A percentile compares a stretch with the other conserved stretches of the same genome.
Evolutionary conservation across 2,888 invertebrate genomes (phyloP).

Genomic region (Parthenolecanium corni): DNA sequence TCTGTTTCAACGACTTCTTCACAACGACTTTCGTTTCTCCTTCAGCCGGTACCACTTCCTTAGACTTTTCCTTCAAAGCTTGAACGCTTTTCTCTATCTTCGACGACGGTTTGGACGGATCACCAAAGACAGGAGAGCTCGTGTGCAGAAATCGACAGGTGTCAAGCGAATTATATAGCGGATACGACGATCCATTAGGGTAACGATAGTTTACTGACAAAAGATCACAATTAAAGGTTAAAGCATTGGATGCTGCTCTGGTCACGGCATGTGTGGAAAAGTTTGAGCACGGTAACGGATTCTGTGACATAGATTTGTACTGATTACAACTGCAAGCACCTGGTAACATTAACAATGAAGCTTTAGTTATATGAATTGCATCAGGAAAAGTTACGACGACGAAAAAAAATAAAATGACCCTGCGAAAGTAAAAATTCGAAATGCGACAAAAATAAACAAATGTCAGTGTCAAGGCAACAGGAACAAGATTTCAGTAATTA

Average conservation of each 20-base stretch:
- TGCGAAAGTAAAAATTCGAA: too few species aligned
- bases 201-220: not conserved
- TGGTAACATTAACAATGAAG: too few species aligned
- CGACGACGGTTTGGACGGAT: not conserved
- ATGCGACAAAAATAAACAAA: too few species aligned
- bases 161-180: not conserved
- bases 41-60: conserved; percentile 48
- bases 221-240: not conserved
- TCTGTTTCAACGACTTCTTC: conserved; percentile 59
- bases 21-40: conserved; percentile 34
- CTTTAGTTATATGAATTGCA: too few species aligned
- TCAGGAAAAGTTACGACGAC: too few species aligned
- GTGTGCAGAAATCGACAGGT: not conserved
- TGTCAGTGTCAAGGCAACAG: too few species aligned
- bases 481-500: too few species aligned
- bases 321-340: too few species aligned
- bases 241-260: not conserved
- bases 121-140: not conserved
- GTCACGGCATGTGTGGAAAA: not conserved
- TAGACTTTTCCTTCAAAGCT: conserved; percentile 58
- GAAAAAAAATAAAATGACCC: too few species aligned
- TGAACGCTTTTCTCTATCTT: conserved; percentile 51
- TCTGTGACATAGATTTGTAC: too few species aligned
- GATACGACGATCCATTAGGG: not conserved
- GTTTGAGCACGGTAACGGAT: too few species aligned